These are phyloP conservation scores for Amphipoea oculea DNA, from an alignment of 2,888 invertebrate genomes.

Conservation along the genomic window DNA sequence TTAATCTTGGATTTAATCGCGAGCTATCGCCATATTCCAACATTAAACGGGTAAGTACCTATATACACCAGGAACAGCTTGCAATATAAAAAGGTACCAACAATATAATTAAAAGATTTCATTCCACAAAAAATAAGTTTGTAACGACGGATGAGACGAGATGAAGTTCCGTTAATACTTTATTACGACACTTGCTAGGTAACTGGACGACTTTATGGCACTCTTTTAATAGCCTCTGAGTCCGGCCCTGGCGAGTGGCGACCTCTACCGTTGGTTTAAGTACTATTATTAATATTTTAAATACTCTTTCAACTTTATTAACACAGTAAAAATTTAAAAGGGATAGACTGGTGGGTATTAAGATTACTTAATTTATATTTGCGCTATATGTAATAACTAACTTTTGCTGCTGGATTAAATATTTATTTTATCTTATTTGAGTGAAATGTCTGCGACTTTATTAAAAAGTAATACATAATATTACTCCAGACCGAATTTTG, in stretches of 20 bases:
- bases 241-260: slow-evolving; percentile 70
- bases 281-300: slow-evolving; percentile 71
- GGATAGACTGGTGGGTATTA: slow-evolving; percentile 40
- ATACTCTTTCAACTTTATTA: slow-evolving; percentile 69
- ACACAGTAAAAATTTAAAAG: slow-evolving; percentile 66
- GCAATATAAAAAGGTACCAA: slow-evolving; percentile 22
- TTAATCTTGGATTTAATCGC: slow-evolving; percentile 31
- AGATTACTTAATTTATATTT: slow-evolving; percentile 44
- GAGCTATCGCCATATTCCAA: slow-evolving; percentile 19
- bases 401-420: slow-evolving; percentile 1
- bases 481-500: neutral
- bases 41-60: slow-evolving; percentile 11
- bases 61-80: neutral
- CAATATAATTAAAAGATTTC: slow-evolving; percentile 53
- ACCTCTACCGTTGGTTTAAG: slow-evolving; percentile 50
- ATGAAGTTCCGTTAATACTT: slow-evolving; percentile 78
- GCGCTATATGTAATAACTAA: neutral
- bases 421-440: neutral
- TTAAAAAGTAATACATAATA: neutral
- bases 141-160: slow-evolving; percentile 65
- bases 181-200: slow-evolving; percentile 81
- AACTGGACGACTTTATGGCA: slow-evolving; percentile 81
- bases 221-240: slow-evolving; percentile 81
- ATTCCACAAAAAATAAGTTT: slow-evolving; percentile 54
- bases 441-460: neutral